Evolutionary conservation across 2,888 invertebrate species (phyloP).

Genomic region (Acronicta aceris): DNA sequence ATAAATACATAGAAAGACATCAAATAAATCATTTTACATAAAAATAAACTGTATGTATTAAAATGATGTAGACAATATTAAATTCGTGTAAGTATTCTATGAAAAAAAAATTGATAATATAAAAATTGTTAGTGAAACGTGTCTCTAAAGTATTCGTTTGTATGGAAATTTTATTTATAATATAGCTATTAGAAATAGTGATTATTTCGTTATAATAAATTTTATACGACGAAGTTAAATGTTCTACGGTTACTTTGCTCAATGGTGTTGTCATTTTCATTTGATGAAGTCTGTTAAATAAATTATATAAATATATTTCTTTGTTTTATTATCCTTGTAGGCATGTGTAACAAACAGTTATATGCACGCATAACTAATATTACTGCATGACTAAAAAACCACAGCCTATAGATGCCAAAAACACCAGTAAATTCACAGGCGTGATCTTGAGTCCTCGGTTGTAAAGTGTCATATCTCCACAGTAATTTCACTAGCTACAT

Average conservation of each 20-base stretch:
- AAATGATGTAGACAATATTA: constrained; percentile 81
- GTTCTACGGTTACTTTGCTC: constrained; percentile 83
- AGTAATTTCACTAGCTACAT: too few relatives aligned
- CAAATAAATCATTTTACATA: constrained; percentile 27
- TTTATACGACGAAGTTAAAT: constrained; percentile 83
- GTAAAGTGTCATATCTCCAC: too few relatives aligned
- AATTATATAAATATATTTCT: constrained; percentile 66
- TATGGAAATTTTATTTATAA: constrained; percentile 62
- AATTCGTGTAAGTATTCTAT: constrained; percentile 74
- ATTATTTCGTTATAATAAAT: constrained; percentile 76
- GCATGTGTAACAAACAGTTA: not conserved
- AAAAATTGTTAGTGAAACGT: constrained; percentile 55
- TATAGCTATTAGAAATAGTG: constrained; percentile 72
- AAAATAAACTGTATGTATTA: constrained; percentile 58
- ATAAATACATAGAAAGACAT: constrained; percentile 14
- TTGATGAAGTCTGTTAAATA: constrained; percentile 84
- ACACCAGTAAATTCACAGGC: too few relatives aligned
- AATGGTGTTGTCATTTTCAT: constrained; percentile 80
- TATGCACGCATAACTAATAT: too few relatives aligned
- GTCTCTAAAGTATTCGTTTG: constrained; percentile 64
- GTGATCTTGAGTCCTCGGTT: too few relatives aligned
- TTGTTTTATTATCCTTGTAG: constrained; percentile 22
- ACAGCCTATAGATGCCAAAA: too few relatives aligned
- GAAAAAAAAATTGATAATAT: constrained; percentile 54
- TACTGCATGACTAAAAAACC: too few relatives aligned